A percentile compares a stretch with the other conserved stretches of the same genome.
These are phyloP conservation scores for Caenorhabditis macrosperma DNA, from an alignment of 2,888 invertebrate species.

Conservation along the genomic window DNA sequence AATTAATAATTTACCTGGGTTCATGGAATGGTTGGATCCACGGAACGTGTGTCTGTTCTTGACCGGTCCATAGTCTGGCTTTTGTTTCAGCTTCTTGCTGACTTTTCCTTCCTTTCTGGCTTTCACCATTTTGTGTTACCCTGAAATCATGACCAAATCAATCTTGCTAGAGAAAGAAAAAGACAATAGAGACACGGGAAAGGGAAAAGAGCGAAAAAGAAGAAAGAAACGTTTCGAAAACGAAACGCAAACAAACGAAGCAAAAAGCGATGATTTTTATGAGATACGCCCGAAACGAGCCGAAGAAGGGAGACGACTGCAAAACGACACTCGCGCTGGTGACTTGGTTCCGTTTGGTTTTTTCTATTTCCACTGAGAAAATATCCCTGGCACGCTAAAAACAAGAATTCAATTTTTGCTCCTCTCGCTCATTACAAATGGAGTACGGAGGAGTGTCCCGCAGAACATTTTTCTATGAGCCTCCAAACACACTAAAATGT, in stretches of 20 bases:
- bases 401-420: background rate
- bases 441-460: background rate
- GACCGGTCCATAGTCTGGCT: conserved; percentile 66
- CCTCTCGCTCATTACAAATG: conserved; percentile 13
- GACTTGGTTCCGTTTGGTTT: background rate
- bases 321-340: background rate
- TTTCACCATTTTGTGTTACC: conserved; percentile 65
- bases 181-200: conserved; percentile 6
- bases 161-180: conserved; percentile 3
- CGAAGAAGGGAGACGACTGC: conserved; percentile 3
- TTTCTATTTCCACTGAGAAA: background rate
- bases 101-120: conserved; percentile 66
- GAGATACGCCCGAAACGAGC: conserved; percentile 33
- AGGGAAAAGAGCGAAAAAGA: background rate
- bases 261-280: conserved; percentile 45
- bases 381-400: conserved; percentile 1
- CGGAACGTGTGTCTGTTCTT: conserved; percentile 68
- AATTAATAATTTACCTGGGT: conserved; percentile 85
- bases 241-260: conserved; percentile 40
- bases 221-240: conserved; percentile 29
- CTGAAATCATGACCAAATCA: conserved; percentile 24
- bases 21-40: conserved; percentile 93
- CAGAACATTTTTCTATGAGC: conserved; percentile 4
- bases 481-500: conserved; percentile 32
- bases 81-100: conserved; percentile 68